Conservation (phyloP, 2,113 vertebrate species). For the Lepus americanus region DNA sequence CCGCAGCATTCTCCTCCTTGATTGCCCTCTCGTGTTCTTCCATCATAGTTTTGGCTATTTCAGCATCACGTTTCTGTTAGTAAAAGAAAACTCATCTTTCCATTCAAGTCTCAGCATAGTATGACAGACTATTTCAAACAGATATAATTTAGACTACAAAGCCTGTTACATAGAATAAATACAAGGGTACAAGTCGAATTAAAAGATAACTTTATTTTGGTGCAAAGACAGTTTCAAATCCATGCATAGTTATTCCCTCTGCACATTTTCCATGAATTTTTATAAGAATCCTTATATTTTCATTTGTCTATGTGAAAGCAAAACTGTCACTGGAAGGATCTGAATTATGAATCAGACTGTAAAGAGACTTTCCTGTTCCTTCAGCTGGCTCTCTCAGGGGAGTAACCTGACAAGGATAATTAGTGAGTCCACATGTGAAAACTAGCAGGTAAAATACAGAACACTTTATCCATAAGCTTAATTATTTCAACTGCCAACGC, state of each 20-base stretch:
- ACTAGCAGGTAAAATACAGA: not conserved
- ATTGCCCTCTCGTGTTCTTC: constrained; percentile 85
- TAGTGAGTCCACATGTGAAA: constrained; percentile 22
- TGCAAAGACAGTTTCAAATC: no score
- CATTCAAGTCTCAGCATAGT: not conserved
- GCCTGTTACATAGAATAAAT: not conserved
- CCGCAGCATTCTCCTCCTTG: constrained; percentile 86
- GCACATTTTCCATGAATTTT: no score
- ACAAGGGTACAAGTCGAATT: no score
- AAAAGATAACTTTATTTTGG: no score
- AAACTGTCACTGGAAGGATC: not conserved
- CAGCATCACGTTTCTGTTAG: constrained; percentile 91
- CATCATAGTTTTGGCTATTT: constrained; percentile 89
- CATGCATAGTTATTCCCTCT: no score
- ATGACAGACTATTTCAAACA: constrained; percentile 2
- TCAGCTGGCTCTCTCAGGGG: not conserved
- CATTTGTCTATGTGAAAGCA: constrained; percentile 15
- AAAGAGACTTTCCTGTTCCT: not conserved
- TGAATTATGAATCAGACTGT: not conserved
- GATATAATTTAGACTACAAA: not conserved
- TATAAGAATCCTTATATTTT: not conserved
- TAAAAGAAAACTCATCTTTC: constrained; percentile 63
- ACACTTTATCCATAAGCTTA: not conserved
- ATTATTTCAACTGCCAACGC: not conserved
- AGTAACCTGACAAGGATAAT: not conserved